Percentiles rank a stretch among this genome's conserved stretches.
These are phyloP conservation scores for Gibbula magus DNA, from an alignment of 2,888 invertebrate genomes.

Conservation along the genomic window DNA sequence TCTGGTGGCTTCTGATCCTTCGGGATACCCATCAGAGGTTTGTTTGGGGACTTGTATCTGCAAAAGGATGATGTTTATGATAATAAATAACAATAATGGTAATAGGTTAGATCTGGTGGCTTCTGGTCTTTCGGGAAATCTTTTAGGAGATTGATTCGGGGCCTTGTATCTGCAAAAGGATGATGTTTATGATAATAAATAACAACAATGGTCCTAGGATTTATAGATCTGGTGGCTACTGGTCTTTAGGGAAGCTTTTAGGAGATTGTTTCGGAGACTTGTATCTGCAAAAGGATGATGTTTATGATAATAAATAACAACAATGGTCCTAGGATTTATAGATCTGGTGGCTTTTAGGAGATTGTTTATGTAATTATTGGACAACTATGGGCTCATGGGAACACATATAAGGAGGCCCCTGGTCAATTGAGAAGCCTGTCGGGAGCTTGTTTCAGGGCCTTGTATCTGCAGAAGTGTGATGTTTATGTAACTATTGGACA, in stretches of 20 bases:
- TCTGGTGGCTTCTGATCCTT: slow-evolving; percentile 84
- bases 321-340: too few relatives aligned
- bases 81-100: too few relatives aligned
- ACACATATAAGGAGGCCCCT: too few relatives aligned
- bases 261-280: slow-evolving; percentile 38
- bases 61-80: background rate
- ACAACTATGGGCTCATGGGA: slow-evolving; percentile 78
- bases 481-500: too few relatives aligned
- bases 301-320: too few relatives aligned
- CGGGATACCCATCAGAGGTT: slow-evolving; percentile 30
- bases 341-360: slow-evolving; percentile 92
- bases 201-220: slow-evolving; percentile 80
- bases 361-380: too few relatives aligned
- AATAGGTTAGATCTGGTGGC: slow-evolving; percentile 96
- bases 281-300: slow-evolving; percentile 26
- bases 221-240: slow-evolving; percentile 93
- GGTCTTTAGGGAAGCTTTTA: slow-evolving; percentile 42
- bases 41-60: slow-evolving; percentile 41
- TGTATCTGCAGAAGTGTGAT: slow-evolving; percentile 30
- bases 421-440: slow-evolving; percentile 42
- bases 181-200: too few relatives aligned
- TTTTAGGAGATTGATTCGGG: slow-evolving; percentile 36
- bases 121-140: slow-evolving; percentile 54
- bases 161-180: slow-evolving; percentile 36
- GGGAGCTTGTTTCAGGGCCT: slow-evolving; percentile 39